Base-by-base conservation (phyloP, 2,888 invertebrate species). In the Blastobasis lacticolella region DNA sequence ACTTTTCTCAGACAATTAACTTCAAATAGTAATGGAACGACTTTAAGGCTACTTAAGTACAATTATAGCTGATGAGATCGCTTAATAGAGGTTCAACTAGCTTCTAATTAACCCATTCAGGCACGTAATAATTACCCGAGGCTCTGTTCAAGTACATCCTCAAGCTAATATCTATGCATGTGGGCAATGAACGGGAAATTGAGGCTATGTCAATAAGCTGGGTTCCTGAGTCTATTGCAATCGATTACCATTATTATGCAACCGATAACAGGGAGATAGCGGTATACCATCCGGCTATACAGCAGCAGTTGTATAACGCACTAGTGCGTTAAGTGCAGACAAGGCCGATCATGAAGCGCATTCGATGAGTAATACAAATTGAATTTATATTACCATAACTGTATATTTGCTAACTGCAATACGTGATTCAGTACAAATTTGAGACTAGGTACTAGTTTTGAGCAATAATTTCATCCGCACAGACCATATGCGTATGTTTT, bases 91-190 rank as follows among this genome's bases (percentile, higher is more conserved):
- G 55, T 57, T 68, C 64, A 69, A 67, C 70, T 62, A 62, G 62
- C 55, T 57, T 58, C 64, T 72, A 72, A 73, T 72, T 68, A 69
- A 64, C 60, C 62, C 60, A 59, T 62, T 62, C 57, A 58, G 62
- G 63, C 57, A 63, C 60, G 61, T 69, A 23, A 62, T 67, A 69
- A 71, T 69, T 68, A 67, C 64, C 55, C 63, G 60, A 62, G 54
- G 50, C 50, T 52, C 54, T 57, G 49, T 58, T 53, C 48, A 52
- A 56, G 51, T 54, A 57, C 52, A 42, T 38, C 42, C 49, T 45
- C 38, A 44, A 23, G 46, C 40, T 46, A 23, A 23, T 23, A 23
- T 23, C 23, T 23, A 23, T 23, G 23, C 23, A 23, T 23, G 23
- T 23, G 46, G 38, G 50, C 50, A 50, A 51, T 51, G 55, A 57